Conservation (phyloP, 1,140 invertebrate species). For the Drosophila willistoni region DNA sequence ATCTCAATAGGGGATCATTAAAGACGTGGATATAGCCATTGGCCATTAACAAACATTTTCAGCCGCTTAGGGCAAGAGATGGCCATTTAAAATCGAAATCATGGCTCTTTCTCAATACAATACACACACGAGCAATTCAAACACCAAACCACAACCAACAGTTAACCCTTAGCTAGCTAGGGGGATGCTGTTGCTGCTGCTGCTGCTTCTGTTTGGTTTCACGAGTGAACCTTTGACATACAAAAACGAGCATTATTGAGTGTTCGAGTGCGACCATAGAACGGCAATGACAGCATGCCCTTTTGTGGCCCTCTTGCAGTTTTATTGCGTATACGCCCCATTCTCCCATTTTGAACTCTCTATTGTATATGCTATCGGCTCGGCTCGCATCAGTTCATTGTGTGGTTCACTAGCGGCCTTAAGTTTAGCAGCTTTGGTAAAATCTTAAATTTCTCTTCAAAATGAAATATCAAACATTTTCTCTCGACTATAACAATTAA, state of each 20-base stretch:
- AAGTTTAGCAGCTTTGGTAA: background rate
- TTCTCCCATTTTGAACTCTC: conserved; percentile 43
- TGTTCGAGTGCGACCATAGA: conserved; percentile 49
- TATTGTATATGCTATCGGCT: conserved; percentile 35
- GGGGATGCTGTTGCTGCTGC: conserved; percentile 33
- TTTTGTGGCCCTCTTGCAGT: conserved; percentile 59
- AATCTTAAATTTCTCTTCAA: background rate
- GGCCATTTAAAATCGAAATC: conserved; percentile 38
- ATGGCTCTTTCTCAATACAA: conserved; percentile 11
- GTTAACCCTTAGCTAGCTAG: background rate
- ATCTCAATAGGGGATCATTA: conserved; percentile 15
- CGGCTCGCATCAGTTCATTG: conserved; percentile 14
- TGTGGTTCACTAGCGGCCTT: conserved; percentile 22
- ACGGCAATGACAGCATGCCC: conserved; percentile 8
- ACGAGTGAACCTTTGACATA: conserved; percentile 69
- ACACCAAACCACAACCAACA: conserved; percentile 22
- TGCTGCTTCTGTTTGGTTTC: conserved; percentile 57
- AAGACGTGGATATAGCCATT: conserved; percentile 18
- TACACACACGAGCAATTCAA: conserved; percentile 9
- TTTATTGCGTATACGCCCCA: conserved; percentile 73
- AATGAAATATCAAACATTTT: conserved; percentile 12
- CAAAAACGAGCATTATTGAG: conserved; percentile 74
- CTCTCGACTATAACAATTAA: background rate
- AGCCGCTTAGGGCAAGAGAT: conserved; percentile 24
- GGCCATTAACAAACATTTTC: conserved; percentile 49